phyloP scores from a whole-genome alignment of 2,113 vertebrate genomes.

The Piprites chloris region DNA sequence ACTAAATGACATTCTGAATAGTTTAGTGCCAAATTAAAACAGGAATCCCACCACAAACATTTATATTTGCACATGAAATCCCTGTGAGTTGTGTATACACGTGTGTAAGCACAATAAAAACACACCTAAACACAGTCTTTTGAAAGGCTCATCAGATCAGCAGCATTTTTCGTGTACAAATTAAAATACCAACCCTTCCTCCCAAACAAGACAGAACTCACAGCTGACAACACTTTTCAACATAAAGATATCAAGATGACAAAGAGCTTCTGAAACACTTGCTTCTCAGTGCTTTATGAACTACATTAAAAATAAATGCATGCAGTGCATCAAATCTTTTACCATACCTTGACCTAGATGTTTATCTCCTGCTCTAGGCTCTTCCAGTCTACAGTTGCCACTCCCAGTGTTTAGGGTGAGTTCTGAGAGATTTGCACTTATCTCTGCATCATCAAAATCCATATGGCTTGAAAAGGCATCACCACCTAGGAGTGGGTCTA shows the following conservation, averaged over 20 bases:
- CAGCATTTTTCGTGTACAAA: neutral
- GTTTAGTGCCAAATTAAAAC: neutral
- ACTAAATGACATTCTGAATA: neutral
- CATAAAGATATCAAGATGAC: neutral
- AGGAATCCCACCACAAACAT: neutral
- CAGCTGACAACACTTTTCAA: neutral
- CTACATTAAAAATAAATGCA: neutral
- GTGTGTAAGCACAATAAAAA: neutral
- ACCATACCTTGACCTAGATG: conserved; percentile 72
- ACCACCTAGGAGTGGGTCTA: conserved; percentile 81
- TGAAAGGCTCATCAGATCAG: neutral
- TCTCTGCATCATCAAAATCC: conserved; percentile 79
- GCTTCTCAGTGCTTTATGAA: neutral
- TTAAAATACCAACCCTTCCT: neutral
- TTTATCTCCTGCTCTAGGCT: conserved; percentile 62
- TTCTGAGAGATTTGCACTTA: conserved; percentile 76
- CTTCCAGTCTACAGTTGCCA: conserved; percentile 69
- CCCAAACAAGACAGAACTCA: neutral
- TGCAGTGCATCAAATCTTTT: neutral
- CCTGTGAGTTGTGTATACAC: neutral
- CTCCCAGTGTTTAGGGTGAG: conserved; percentile 69
- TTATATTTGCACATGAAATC: neutral
- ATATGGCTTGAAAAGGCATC: conserved; percentile 80
- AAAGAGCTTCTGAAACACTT: neutral
- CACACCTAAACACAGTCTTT: neutral